These are phyloP conservation scores for Pyrrhia umbra DNA, from an alignment of 2,888 invertebrate genomes.

Conservation along the genomic window DNA sequence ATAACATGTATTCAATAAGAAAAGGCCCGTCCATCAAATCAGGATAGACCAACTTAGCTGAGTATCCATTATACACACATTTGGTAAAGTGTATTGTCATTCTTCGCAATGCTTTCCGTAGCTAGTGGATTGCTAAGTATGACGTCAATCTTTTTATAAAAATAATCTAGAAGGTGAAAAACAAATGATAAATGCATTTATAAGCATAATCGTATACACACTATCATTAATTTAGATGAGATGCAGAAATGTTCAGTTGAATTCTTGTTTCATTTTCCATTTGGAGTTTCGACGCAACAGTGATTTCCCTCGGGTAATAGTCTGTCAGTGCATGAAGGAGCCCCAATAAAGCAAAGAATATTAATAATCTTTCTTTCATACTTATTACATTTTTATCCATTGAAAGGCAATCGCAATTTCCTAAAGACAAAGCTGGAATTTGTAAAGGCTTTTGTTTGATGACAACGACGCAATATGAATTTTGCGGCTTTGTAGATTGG, in stretches of 20 bases:
- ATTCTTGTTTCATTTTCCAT: slow-evolving; percentile 46
- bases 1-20: neutral
- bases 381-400: slow-evolving; percentile 37
- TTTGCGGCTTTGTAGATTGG: slow-evolving; percentile 4
- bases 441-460: slow-evolving; percentile 17
- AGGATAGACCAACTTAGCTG: slow-evolving; percentile 11
- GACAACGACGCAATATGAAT: neutral
- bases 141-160: neutral
- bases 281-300: slow-evolving; percentile 30
- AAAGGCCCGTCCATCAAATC: slow-evolving; percentile 38
- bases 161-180: neutral
- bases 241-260: slow-evolving; percentile 31
- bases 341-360: slow-evolving; percentile 43
- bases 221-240: slow-evolving; percentile 38
- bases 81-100: slow-evolving; percentile 26
- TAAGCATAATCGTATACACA: slow-evolving; percentile 14
- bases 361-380: slow-evolving; percentile 35
- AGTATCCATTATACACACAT: slow-evolving; percentile 44
- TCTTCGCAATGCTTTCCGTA: slow-evolving; percentile 4
- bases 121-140: neutral
- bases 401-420: slow-evolving; percentile 31
- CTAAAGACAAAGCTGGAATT: slow-evolving; percentile 18
- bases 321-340: slow-evolving; percentile 27
- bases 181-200: slow-evolving; percentile 4
- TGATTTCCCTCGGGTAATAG: slow-evolving; percentile 56